Conservation (phyloP, 2,888 invertebrate genomes). For the Hirtodrosophila confusa region DNA sequence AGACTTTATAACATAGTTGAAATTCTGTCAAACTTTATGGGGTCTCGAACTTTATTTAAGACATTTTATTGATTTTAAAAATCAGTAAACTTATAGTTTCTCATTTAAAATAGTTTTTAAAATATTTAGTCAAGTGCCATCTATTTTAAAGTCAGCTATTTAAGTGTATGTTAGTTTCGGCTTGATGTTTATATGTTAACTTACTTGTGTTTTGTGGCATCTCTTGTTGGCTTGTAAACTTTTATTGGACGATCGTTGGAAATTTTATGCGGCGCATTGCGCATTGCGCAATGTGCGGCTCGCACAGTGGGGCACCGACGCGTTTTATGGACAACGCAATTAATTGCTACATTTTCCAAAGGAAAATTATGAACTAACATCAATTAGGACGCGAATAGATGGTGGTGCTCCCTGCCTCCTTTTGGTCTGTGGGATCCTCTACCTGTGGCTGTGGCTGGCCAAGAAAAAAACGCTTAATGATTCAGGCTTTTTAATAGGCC, state of each 20-base stretch:
- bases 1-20: no score
- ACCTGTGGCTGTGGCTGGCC: constrained; percentile 31
- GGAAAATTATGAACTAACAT: constrained; percentile 79
- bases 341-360: constrained; percentile 79
- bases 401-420: constrained; percentile 15
- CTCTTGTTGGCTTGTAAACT: constrained; percentile 70
- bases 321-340: constrained; percentile 77
- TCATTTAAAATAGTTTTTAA: no score
- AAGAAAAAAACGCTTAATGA: constrained; percentile 66
- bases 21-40: no score
- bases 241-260: constrained; percentile 68
- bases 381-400: constrained; percentile 68
- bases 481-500: constrained; percentile 77
- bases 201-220: constrained; percentile 31
- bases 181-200: constrained; percentile 10
- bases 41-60: no score
- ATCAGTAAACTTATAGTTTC: no score
- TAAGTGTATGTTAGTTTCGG: constrained; percentile 35
- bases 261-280: constrained; percentile 69
- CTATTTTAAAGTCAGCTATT: no score
- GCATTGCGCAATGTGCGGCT: constrained; percentile 75
- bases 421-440: constrained; percentile 5
- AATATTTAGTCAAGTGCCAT: no score
- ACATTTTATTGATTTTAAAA: no score
- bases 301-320: constrained; percentile 75